Evolutionary conservation across 2,888 invertebrate genomes (phyloP).

Genomic region (Drosophila helvetica): DNA sequence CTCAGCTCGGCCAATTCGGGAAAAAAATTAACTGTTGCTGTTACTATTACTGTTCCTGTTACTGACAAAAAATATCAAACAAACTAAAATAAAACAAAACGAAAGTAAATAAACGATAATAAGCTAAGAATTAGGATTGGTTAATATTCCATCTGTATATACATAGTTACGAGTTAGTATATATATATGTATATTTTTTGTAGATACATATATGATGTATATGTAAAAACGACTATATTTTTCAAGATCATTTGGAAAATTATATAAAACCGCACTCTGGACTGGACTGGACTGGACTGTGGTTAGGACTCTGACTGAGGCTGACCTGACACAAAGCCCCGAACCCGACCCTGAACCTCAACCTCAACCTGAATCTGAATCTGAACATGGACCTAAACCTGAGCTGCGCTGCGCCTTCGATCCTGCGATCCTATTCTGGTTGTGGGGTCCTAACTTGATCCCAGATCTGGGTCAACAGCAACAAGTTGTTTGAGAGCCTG

Average conservation of each 20-base stretch:
- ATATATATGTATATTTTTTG: conserved; percentile 20
- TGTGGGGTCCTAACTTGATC: conserved; percentile 1
- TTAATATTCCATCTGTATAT: conserved; percentile 38
- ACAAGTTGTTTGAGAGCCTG: conserved; percentile 51
- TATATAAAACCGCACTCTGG: conserved; percentile 46
- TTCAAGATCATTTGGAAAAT: conserved; percentile 83
- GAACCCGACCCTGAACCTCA: background rate
- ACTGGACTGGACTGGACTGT: conserved; percentile 43
- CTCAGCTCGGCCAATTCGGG: conserved; percentile 26
- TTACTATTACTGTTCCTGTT: conserved; percentile 5
- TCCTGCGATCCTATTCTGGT: background rate
- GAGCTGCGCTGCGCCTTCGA: background rate
- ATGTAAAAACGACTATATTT: conserved; percentile 81
- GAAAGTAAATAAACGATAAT: conserved; percentile 18
- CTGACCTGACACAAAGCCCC: conserved; percentile 12
- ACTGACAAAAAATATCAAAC: conserved; percentile 3
- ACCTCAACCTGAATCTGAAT: no score
- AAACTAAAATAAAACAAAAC: conserved; percentile 8
- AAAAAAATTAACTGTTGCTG: conserved; percentile 2
- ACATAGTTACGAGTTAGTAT: conserved; percentile 45
- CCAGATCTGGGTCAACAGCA: conserved; percentile 36
- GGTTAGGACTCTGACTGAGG: conserved; percentile 46
- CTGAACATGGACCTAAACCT: background rate
- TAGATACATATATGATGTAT: conserved; percentile 6
- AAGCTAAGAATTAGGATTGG: conserved; percentile 34